These are phyloP conservation scores for Drosophila cracens DNA, from an alignment of 2,888 invertebrate species.

Conservation along the genomic window DNA sequence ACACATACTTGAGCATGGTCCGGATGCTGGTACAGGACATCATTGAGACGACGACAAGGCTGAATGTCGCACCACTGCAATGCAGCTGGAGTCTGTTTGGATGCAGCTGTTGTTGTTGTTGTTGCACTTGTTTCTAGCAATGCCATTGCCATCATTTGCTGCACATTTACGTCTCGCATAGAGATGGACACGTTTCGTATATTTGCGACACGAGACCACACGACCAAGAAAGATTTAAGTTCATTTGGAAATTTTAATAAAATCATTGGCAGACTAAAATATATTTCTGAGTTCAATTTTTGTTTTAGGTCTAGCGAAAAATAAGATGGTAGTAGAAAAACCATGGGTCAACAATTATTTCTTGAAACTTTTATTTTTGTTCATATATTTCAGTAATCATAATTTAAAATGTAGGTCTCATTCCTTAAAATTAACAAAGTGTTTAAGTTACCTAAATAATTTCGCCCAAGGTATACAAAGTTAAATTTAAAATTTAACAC, in stretches of 20 bases:
- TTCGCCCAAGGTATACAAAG: too few relatives aligned
- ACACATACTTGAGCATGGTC: constrained; percentile 7
- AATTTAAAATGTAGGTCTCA: background rate
- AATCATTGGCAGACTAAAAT: background rate
- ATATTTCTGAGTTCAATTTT: background rate
- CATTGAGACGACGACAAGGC: constrained; percentile 54
- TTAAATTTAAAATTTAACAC: background rate
- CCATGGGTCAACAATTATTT: background rate
- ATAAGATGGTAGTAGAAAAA: background rate
- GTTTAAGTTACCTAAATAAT: too few relatives aligned
- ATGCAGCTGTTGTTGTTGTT: constrained; percentile 11
- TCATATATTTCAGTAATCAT: background rate
- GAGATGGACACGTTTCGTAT: constrained; percentile 3
- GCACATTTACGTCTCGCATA: constrained; percentile 12
- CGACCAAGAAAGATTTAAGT: background rate
- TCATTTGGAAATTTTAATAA: background rate
- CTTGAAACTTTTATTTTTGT: rapidly evolving
- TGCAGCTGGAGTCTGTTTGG: constrained; percentile 20
- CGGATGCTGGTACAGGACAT: constrained; percentile 55
- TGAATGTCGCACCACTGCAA: constrained; percentile 26
- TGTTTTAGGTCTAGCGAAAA: background rate
- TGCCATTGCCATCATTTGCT: constrained; percentile 30
- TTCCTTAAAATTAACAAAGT: background rate
- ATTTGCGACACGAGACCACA: background rate
- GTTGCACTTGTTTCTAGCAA: constrained; percentile 20